Base-by-base conservation (phyloP, 2,888 invertebrate species). In the Venustoraphidia nigricollis region DNA sequence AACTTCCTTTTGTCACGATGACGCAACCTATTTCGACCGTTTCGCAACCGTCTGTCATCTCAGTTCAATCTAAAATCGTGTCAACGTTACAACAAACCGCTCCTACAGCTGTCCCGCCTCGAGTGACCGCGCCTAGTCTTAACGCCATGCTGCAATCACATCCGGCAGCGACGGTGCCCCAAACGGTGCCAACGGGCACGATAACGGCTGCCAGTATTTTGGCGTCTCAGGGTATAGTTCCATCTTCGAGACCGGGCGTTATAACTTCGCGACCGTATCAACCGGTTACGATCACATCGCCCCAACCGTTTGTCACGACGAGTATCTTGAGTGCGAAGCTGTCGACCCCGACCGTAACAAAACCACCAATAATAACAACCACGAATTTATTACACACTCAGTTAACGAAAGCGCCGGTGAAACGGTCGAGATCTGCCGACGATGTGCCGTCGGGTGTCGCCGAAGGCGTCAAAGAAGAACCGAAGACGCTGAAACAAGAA, bases 381-480 rank as follows among this genome's bases (percentile, higher is more conserved):
- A 66, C 66, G 6, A 66, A 67, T 58, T 70, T 78, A 46, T 58
- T 78, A 45, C 78, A 78, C 55, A 76, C 75, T 1, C 78, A 79
- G 57, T 58, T 79, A 44, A 78, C 77, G 1, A 67, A 66, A 58
- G 71, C 72, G 3, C 70, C 74, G 1, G 59, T 75, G 13, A 73
- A 73, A 59, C 62, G 75, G 51, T 74, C 73, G 0, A 75, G 74
- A 54, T 73, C 75, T 8, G 72, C 72, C 0, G 75, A 75, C 54
- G 74, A 74, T 56, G 71, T 54, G 9, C 48, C 51, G 13, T 45
- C 38, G 11, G 27, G n/a, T 36, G 36, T 34, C 14, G 14, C 36
- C 10, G 38, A 13, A n/a, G 34, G 38, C 13, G 38, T 17, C 13
- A 36, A 57, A 56, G 36, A 51, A 51, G 9, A 51, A 27, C 40